Percentiles rank a stretch among this genome's conserved stretches.
These are phyloP conservation scores for Phengaris alcon DNA, from an alignment of 2,888 invertebrate genomes.

Conservation along the genomic window DNA sequence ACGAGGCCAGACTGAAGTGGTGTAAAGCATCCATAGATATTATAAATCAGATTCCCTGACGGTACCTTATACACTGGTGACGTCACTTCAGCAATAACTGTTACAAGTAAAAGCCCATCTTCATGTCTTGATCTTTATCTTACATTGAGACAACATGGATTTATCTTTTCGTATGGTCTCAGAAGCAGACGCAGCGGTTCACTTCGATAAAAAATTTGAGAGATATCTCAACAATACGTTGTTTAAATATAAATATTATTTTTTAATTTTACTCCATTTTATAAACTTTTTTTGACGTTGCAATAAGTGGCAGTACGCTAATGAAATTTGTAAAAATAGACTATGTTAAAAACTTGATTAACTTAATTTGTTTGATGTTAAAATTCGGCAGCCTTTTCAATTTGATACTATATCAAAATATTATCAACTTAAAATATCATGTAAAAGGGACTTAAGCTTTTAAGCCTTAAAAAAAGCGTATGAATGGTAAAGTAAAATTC, in stretches of 20 bases:
- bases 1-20: no score
- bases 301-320: not conserved
- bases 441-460: slow-evolving; percentile 1
- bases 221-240: not conserved
- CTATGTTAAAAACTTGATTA: not conserved
- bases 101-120: no score
- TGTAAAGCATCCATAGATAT: no score
- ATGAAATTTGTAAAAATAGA: slow-evolving; percentile 7
- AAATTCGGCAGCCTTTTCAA: not conserved
- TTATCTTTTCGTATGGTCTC: no score
- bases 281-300: not conserved
- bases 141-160: no score
- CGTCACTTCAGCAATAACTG: no score
- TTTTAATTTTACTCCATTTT: not conserved
- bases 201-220: not conserved
- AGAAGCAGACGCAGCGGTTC: no score
- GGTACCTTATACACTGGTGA: no score
- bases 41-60: no score
- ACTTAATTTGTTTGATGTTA: slow-evolving; percentile 10
- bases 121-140: no score
- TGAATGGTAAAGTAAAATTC: slow-evolving; percentile 8
- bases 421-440: not conserved
- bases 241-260: no score
- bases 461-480: not conserved
- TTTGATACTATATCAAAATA: not conserved